These are phyloP conservation scores for Latrodectus hesperus DNA, from an alignment of 2,888 invertebrate species.

Conservation along the genomic window DNA sequence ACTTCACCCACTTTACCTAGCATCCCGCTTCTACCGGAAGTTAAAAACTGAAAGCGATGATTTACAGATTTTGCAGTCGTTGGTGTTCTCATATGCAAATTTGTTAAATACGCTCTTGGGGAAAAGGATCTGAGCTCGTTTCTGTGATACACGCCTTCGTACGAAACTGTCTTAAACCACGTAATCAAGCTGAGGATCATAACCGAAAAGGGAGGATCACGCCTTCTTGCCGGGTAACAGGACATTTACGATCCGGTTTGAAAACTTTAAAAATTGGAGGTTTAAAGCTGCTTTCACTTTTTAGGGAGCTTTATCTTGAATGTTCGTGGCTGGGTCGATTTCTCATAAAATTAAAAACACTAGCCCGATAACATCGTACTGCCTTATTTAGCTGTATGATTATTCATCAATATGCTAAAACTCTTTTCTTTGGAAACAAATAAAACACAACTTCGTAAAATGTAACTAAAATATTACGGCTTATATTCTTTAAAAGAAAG, in stretches of 20 bases:
- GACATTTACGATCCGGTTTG: slow-evolving; percentile 38
- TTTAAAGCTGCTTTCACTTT: slow-evolving; percentile 35
- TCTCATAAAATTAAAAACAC: too few species aligned
- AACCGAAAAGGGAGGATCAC: slow-evolving; percentile 2
- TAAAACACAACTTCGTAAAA: too few species aligned
- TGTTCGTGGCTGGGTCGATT: too few species aligned
- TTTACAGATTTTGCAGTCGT: slow-evolving; percentile 17
- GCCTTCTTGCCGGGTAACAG: not conserved
- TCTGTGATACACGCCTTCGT: not conserved
- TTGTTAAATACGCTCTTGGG: not conserved
- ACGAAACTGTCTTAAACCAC: slow-evolving; percentile 20
- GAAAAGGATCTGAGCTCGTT: slow-evolving; percentile 21
- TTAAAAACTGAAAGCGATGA: slow-evolving; percentile 14
- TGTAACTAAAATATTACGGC: too few species aligned
- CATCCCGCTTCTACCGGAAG: not conserved
- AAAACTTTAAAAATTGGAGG: slow-evolving; percentile 25
- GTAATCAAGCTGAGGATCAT: slow-evolving; percentile 46
- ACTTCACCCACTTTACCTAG: not conserved
- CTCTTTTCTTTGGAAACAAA: too few species aligned
- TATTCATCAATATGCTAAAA: too few species aligned
- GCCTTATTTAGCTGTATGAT: too few species aligned
- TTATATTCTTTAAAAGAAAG: too few species aligned
- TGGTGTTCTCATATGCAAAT: slow-evolving; percentile 31
- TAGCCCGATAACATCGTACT: too few species aligned
- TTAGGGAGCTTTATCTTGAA: slow-evolving; percentile 3